Percentiles rank a stretch among this genome's conserved stretches.
Evolutionary conservation across 2,797 vertebrate species (phyloP).

Genomic region (Limosa lapponica): DNA sequence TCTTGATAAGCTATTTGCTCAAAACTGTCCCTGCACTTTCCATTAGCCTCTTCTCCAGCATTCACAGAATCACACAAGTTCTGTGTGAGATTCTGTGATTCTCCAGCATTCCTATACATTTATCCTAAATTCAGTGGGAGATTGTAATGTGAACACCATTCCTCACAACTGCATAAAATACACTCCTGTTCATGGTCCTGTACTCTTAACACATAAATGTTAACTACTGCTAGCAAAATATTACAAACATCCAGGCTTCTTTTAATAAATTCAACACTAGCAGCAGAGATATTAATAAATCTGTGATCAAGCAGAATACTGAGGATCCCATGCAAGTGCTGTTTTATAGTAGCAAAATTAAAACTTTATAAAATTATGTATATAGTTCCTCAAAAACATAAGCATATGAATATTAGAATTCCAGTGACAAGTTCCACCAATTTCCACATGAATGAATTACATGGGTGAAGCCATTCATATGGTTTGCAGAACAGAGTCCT

Average conservation of each 20-base stretch:
- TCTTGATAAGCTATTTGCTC: background rate
- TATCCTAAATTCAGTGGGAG: background rate
- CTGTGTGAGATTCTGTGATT: too few species aligned
- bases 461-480: background rate
- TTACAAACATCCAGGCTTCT: background rate
- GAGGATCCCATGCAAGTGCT: background rate
- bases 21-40: background rate
- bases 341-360: background rate
- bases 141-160: background rate
- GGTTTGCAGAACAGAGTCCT: background rate
- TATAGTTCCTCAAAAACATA: background rate
- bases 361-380: background rate
- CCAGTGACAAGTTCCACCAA: background rate
- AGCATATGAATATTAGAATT: background rate
- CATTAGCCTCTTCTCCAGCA: background rate
- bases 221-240: background rate
- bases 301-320: background rate
- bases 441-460: background rate
- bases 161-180: background rate
- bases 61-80: too few species aligned
- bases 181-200: background rate
- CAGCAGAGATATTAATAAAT: background rate
- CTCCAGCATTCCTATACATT: background rate
- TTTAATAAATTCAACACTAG: background rate
- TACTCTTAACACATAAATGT: fast-evolving